Evolutionary conservation across 2,888 invertebrate species (phyloP).

Genomic region (Nomada fucata): DNA sequence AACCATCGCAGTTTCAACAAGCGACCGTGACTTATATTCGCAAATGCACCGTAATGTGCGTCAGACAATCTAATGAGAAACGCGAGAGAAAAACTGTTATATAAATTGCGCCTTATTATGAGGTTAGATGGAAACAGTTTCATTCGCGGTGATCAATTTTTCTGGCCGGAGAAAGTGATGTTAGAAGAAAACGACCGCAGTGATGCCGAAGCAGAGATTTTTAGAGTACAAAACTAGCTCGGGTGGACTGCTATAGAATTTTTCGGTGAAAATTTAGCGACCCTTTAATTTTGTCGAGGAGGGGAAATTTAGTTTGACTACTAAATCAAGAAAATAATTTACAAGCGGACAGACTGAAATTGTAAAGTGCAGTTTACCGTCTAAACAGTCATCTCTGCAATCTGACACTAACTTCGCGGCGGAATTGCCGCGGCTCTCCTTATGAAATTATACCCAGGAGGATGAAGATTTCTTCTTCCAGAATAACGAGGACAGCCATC

Average conservation of each 20-base stretch:
- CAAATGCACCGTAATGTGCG: constrained; percentile 16
- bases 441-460: constrained; percentile 41
- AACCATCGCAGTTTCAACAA: constrained; percentile 52
- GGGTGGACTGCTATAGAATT: too few species aligned
- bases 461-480: constrained; percentile 31
- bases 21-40: constrained; percentile 32
- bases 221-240: too few species aligned
- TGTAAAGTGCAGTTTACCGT: constrained; percentile 46
- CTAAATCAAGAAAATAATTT: constrained; percentile 54
- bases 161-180: not conserved
- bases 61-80: constrained; percentile 6
- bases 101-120: constrained; percentile 22
- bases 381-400: constrained; percentile 33
- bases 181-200: not conserved
- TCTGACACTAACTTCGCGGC: constrained; percentile 42
- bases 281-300: not conserved
- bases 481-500: not conserved
- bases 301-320: not conserved
- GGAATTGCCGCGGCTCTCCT: constrained; percentile 36
- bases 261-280: too few species aligned
- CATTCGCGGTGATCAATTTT: not conserved
- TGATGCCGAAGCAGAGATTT: too few species aligned
- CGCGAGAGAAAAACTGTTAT: constrained; percentile 45
- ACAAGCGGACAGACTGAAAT: constrained; percentile 35
- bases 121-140: too few species aligned